Evolutionary conservation across 2,888 invertebrate species (phyloP), one percentile per base, ranked within the genome.

Genomic region (Trachelus iudaicus): DNA sequence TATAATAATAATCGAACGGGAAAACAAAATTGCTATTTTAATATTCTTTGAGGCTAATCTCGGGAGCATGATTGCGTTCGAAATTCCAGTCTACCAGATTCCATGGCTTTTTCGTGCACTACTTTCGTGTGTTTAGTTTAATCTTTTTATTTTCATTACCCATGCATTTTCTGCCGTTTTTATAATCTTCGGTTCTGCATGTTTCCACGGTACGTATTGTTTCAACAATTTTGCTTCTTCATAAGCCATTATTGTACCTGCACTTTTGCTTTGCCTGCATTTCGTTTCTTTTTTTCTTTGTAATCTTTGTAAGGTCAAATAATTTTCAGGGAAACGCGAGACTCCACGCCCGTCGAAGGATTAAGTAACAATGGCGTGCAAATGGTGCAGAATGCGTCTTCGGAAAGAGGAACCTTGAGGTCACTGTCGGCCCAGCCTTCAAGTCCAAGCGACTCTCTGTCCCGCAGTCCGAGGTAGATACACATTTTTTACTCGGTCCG

Each of bases 301-400:
- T 37, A 75, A 56, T 34, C 23, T 34, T 76, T 33, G 30, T 77
- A n/a, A 75, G 13, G 31, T 69, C 3, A 23, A 35, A 69, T 40
- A 37, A 84, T 85, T 83, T 85, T 35, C 84, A 92, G 92, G 78
- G 88, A 89, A 77, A 92, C 91, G 83, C 88, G 91, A 30, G 91
- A 93, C 84, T 86, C 90, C 69, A 89, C 91, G 40, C 91, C 94
- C 1, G 85, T 88, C 73, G 90, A 90, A 83, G 89, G 87, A 73
- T 78, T 87, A n/a, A 85, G 87, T 76, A 90, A 87, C 79, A 91
- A 89, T 79, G 84, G 83, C 12, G 93, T 94, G 40, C 94, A 94
- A 91, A 94, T 94, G 93, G 94, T 94, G 6, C 94, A 94, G 86
- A 94, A 94, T 85, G 93, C 94, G 30, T 93, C 93, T 23, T 92